These are phyloP conservation scores for Iselma pallidipennis DNA, from an alignment of 2,888 invertebrate species.

Conservation along the genomic window DNA sequence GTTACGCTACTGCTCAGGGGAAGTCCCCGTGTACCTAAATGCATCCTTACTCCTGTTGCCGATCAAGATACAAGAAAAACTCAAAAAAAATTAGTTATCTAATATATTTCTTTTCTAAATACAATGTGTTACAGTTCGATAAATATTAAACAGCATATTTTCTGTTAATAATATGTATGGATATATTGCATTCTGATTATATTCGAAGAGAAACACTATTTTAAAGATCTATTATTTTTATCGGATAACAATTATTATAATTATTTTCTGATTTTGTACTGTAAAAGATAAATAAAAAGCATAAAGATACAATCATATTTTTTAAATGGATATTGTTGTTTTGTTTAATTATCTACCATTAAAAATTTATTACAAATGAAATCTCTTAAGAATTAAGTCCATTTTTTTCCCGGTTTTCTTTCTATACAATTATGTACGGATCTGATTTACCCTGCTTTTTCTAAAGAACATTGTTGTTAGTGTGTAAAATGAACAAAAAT, in stretches of 20 bases:
- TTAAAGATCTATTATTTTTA: background rate
- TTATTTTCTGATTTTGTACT: background rate
- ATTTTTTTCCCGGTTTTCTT: too few species aligned
- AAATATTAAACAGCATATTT: too few species aligned
- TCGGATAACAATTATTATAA: background rate
- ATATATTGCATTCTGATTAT: background rate
- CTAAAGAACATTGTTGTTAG: background rate
- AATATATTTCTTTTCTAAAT: constrained; percentile 10
- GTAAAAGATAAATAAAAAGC: background rate
- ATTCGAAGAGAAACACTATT: background rate
- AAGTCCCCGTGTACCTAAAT: too few species aligned
- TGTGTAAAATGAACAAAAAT: background rate
- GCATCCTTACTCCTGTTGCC: too few species aligned
- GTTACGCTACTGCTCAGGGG: too few species aligned
- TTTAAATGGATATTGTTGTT: too few species aligned
- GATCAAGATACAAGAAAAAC: too few species aligned
- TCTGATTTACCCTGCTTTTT: background rate
- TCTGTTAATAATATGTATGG: background rate
- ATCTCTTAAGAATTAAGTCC: too few species aligned
- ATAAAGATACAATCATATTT: too few species aligned
- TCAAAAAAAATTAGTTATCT: background rate
- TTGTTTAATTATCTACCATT: too few species aligned
- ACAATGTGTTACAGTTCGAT: constrained; percentile 2
- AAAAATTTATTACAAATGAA: too few species aligned
- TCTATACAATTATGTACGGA: too few species aligned